Evolutionary conservation across 92 coral and sea anemone species (phyloP), one percentile per base, ranked within the genome.

Genomic region (Desmophyllum pertusum): DNA sequence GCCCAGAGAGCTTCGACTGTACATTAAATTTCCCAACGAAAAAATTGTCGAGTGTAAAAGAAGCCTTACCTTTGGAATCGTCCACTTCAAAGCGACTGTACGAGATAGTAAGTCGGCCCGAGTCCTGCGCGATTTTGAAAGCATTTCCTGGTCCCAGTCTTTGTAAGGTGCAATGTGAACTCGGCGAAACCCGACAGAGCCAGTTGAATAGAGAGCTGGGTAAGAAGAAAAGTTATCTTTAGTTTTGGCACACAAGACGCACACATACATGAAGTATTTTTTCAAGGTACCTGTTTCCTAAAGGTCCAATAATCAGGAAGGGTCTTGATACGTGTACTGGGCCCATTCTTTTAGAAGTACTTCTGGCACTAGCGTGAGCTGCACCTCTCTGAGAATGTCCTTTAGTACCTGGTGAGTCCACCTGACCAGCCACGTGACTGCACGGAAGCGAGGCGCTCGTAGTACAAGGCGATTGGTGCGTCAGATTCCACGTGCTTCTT

Each of bases 281-380:
- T n/a, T n/a, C n/a, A 73, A 15, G 27, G 55, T 48, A 94, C 99
- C 92, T 94, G 99, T 85, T 96, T 96, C 52, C 99, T 92, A 63
- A 96, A 96, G 50, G 98, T 96, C 99, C 99, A 96, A 40, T 94
- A 96, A 67, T 96, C 99, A 62, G 99, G n/a, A 91, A 27, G 99
- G 94, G 83, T 90, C 97, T 80, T 92, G 88, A 85, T 96, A 96
- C 35, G 98, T 93, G 83, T 95, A 95, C 89, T 96, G 99, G 52
- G 98, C 99, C 99, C 99, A 96, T 87, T 96, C 98, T 73, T 96
- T 94, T 27, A 96, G 89, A 64, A 96, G 92, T 43, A 92, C 88
- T 73, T 96, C 98, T 37, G 99, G 99, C 27, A 94, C 98, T 83
- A 96, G 88, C 38, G 97, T 96, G 59, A 94, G 93, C 86, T 96